phyloP scores from a whole-genome alignment of 2,113 vertebrate species.

The Datnioides undecimradiatus region DNA sequence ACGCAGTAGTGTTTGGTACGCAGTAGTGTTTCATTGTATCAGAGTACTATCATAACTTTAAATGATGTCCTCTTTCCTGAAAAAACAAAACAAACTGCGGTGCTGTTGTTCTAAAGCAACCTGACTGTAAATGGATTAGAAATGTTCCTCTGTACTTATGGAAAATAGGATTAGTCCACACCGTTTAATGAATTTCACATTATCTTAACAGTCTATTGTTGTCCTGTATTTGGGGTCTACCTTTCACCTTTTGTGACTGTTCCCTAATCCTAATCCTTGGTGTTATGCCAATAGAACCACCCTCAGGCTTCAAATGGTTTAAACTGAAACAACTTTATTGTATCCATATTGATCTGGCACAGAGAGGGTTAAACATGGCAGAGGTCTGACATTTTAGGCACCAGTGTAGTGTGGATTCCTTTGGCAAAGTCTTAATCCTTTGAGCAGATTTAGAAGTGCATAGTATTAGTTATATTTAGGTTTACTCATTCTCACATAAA shows the following conservation, averaged over 20 bases:
- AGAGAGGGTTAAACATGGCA: conserved; percentile 71
- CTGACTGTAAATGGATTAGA: conserved; percentile 15
- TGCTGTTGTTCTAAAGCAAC: conserved; percentile 9
- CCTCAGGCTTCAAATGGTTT: conserved; percentile 71
- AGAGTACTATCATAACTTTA: conserved; percentile 11
- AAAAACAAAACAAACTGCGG: neutral
- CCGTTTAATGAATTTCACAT: neutral
- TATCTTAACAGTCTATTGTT: neutral
- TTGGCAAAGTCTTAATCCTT: conserved; percentile 72
- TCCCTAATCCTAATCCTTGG: conserved; percentile 7
- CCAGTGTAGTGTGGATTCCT: conserved; percentile 69
- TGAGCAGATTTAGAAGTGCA: conserved; percentile 65
- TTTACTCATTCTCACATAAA: conserved; percentile 58
- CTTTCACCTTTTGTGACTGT: conserved; percentile 1
- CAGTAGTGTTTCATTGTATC: conserved; percentile 1
- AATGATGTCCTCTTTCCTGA: conserved; percentile 28
- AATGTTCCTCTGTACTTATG: conserved; percentile 2
- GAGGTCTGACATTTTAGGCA: conserved; percentile 78
- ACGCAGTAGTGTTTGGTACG: no score
- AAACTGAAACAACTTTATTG: conserved; percentile 79
- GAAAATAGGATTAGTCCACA: conserved; percentile 28
- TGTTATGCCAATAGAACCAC: conserved; percentile 71
- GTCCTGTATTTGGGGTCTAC: neutral
- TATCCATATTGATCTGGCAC: conserved; percentile 75
- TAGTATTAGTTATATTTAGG: conserved; percentile 50